These are phyloP conservation scores for Hesperophylax magnus DNA, from an alignment of 1,140 invertebrate genomes.

Conservation along the genomic window DNA sequence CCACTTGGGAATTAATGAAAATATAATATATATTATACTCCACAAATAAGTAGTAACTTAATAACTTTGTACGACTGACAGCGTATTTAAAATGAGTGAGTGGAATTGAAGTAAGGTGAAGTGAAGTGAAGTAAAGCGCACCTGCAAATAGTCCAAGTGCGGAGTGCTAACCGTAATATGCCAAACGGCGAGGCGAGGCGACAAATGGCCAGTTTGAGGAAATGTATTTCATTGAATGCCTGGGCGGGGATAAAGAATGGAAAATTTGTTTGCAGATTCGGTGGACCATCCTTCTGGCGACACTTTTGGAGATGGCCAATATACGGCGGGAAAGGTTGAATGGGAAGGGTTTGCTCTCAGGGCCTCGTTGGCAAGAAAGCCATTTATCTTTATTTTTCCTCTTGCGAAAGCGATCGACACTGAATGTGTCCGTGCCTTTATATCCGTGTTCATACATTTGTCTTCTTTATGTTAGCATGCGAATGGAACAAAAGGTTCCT, in stretches of 20 bases:
- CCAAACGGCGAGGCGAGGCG: too few relatives aligned
- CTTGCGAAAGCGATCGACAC: slow-evolving; percentile 31
- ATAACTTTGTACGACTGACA: too few relatives aligned
- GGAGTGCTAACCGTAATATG: too few relatives aligned
- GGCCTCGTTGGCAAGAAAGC: background rate
- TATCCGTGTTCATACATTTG: slow-evolving; percentile 27
- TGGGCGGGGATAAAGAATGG: slow-evolving; percentile 7
- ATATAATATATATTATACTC: too few relatives aligned
- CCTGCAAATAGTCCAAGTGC: too few relatives aligned
- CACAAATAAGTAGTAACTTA: too few relatives aligned
- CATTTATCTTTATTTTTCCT: slow-evolving; percentile 36
- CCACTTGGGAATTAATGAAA: too few relatives aligned
- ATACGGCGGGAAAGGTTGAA: background rate
- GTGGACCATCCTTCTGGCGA: slow-evolving; percentile 4
- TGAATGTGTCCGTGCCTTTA: slow-evolving; percentile 35
- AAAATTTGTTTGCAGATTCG: slow-evolving; percentile 7
- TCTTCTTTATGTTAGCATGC: slow-evolving; percentile 22
- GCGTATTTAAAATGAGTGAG: too few relatives aligned
- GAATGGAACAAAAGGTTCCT: slow-evolving; percentile 28
- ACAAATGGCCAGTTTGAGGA: background rate
- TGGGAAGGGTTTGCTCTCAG: slow-evolving; percentile 4
- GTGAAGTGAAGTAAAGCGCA: too few relatives aligned
- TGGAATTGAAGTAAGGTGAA: too few relatives aligned
- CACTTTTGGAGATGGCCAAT: slow-evolving; percentile 9
- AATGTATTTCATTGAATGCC: slow-evolving; percentile 21